A percentile compares a stretch with the other conserved stretches of the same genome.
Evolutionary conservation across 2,797 vertebrate species (phyloP).

Genomic region (Megaceryle alcyon): DNA sequence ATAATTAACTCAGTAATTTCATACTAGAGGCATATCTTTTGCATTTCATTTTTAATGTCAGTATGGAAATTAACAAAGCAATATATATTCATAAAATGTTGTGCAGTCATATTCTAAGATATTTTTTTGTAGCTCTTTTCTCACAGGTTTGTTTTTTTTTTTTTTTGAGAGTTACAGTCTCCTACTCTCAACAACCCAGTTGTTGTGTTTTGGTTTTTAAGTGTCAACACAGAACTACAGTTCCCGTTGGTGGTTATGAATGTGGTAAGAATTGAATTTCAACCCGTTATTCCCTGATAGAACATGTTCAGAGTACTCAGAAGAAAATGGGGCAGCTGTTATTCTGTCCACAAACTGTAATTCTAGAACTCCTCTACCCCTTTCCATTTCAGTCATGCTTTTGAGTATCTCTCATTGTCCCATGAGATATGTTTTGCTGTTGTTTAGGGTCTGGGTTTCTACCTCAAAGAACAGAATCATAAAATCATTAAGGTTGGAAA

Average conservation of each 20-base stretch:
- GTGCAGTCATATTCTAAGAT: neutral
- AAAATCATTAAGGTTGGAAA: too few relatives aligned
- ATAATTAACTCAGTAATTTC: neutral
- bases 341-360: neutral
- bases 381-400: neutral
- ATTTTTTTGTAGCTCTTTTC: neutral
- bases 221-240: neutral
- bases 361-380: neutral
- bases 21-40: neutral
- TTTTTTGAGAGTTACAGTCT: neutral
- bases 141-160: neutral
- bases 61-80: neutral
- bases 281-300: fast-evolving
- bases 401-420: neutral
- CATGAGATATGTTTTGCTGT: neutral
- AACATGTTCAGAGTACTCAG: fast-evolving
- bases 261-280: neutral
- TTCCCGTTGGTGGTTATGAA: neutral
- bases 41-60: neutral
- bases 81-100: neutral
- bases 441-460: neutral
- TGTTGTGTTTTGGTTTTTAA: neutral
- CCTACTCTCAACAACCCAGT: neutral
- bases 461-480: neutral
- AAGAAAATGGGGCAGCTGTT: neutral